These are phyloP conservation scores for Melanerpes formicivorus DNA, from an alignment of 2,113 vertebrate species.

Conservation along the genomic window DNA sequence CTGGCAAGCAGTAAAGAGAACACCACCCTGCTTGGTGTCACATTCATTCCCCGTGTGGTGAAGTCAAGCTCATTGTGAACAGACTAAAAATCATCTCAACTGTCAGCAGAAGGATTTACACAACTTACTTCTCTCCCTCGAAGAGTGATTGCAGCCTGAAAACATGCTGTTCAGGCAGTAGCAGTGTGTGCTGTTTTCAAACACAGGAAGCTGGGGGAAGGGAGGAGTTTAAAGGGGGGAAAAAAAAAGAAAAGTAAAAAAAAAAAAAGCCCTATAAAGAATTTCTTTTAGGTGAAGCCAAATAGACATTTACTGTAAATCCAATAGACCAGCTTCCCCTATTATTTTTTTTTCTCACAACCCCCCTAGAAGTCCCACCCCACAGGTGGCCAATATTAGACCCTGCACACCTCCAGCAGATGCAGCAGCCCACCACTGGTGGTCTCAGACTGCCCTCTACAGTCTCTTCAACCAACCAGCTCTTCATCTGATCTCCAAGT, in stretches of 20 bases:
- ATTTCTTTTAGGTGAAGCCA: slow-evolving; percentile 59
- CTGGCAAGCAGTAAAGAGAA: not conserved
- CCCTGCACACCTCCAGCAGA: not conserved
- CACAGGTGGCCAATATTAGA: slow-evolving; percentile 69
- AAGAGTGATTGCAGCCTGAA: slow-evolving; percentile 41
- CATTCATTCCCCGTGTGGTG: not conserved
- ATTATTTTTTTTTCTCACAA: not conserved
- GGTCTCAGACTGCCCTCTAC: slow-evolving; percentile 92
- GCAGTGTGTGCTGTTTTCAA: slow-evolving; percentile 20
- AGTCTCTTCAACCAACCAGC: slow-evolving; percentile 48
- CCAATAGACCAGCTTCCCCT: slow-evolving; percentile 19
- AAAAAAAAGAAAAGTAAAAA: not conserved
- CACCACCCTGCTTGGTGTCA: rapidly evolving
- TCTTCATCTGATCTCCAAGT: not conserved
- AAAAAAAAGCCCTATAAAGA: not conserved
- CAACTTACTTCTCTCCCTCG: not conserved
- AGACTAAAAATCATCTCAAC: slow-evolving; percentile 42
- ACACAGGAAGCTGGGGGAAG: not conserved
- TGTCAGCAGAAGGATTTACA: slow-evolving; percentile 60
- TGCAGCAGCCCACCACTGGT: not conserved
- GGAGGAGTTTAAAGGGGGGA: not conserved
- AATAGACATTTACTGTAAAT: slow-evolving; percentile 56
- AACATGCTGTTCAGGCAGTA: slow-evolving; percentile 32
- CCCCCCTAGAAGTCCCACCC: not conserved
- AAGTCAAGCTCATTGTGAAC: slow-evolving; percentile 26